Percentiles rank a stretch among this genome's conserved stretches.
Conservation (phyloP, 2,888 invertebrate genomes). For the Lycocerus yunnanus region DNA sequence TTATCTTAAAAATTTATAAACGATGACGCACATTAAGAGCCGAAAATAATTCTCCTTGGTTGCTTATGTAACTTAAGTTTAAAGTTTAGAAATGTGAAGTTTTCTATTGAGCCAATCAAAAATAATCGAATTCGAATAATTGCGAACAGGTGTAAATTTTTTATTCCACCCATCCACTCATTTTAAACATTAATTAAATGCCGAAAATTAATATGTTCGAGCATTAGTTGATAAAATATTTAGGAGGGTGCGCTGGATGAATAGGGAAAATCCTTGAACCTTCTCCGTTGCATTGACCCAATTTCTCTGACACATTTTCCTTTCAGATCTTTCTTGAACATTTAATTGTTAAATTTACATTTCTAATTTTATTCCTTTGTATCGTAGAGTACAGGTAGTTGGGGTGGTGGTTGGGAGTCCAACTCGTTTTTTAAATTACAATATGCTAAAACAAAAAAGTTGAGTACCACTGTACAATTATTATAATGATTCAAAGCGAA, state of each 20-base stretch:
- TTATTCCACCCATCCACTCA: not conserved
- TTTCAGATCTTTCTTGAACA: not conserved
- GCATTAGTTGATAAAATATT: not conserved
- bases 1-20: not conserved
- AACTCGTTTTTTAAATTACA: not conserved
- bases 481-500: not conserved
- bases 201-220: not conserved
- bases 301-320: not conserved
- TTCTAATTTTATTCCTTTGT: not conserved
- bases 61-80: not conserved
- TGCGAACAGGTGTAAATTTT: not conserved
- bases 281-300: not conserved
- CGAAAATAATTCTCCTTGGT: slow-evolving; percentile 4
- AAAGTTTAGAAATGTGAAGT: not conserved
- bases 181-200: not conserved
- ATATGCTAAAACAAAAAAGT: no score
- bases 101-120: not conserved
- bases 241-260: not conserved
- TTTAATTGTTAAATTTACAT: not conserved
- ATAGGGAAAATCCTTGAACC: not conserved
- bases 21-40: slow-evolving; percentile 1
- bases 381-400: not conserved
- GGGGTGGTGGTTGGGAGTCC: not conserved
- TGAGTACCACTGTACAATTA: not conserved
- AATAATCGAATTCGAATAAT: not conserved